phyloP scores from a whole-genome alignment of 2,113 vertebrate genomes.

The Ammospiza nelsoni region DNA sequence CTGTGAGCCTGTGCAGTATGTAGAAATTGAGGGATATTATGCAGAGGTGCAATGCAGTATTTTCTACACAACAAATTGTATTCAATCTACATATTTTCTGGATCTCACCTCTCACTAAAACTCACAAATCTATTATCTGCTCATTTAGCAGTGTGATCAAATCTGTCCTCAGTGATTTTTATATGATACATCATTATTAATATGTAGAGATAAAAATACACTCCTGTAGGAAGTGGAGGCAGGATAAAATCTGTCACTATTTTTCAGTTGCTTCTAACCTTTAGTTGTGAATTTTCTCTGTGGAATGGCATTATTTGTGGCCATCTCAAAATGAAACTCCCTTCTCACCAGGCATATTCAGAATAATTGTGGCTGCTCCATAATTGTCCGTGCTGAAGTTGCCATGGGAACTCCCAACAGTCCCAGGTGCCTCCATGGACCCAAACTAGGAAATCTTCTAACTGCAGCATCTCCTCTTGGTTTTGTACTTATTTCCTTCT shows the following conservation, averaged over 20 bases:
- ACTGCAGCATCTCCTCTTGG: not conserved
- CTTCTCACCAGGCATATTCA: slow-evolving; percentile 8
- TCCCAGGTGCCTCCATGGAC: slow-evolving; percentile 41
- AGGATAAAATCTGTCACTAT: slow-evolving; percentile 54
- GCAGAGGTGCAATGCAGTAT: not conserved
- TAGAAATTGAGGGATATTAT: not conserved
- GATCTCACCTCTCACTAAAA: not conserved
- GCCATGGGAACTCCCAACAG: slow-evolving; percentile 63
- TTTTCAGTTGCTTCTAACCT: slow-evolving; percentile 27
- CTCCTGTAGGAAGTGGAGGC: slow-evolving; percentile 52
- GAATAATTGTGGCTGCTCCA: slow-evolving; percentile 43
- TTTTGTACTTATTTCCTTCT: not conserved
- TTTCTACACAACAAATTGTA: not conserved
- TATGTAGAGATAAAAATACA: slow-evolving; percentile 52
- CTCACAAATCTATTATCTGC: not conserved
- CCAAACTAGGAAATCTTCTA: slow-evolving; percentile 31
- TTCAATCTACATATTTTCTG: not conserved
- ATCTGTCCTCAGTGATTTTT: slow-evolving; percentile 15
- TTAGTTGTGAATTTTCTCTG: not conserved
- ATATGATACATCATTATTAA: slow-evolving; percentile 44
- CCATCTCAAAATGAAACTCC: not conserved
- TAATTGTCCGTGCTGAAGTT: slow-evolving; percentile 50
- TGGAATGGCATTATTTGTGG: not conserved
- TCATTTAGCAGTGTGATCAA: not conserved
- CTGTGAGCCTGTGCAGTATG: fast-evolving